Conservation (phyloP, 2,888 invertebrate species). For the Steinernema scapterisci region DNA sequence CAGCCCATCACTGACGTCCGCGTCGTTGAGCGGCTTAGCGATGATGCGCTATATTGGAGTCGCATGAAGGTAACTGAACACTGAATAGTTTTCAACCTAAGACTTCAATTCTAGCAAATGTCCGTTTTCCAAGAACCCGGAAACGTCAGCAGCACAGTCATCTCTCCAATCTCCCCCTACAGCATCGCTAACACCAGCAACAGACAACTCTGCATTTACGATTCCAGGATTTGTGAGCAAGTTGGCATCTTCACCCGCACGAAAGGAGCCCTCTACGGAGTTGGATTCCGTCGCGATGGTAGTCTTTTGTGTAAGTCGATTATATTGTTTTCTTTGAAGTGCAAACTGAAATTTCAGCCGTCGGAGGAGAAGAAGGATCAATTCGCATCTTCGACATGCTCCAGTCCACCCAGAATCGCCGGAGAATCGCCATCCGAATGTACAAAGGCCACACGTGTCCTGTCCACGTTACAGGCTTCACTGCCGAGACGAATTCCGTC, state of each 20-base stretch:
- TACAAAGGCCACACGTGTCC: slow-evolving; percentile 79
- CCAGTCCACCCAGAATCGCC: slow-evolving; percentile 74
- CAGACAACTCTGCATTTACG: slow-evolving; percentile 43
- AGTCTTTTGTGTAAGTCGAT: slow-evolving; percentile 66
- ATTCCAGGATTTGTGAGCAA: slow-evolving; percentile 54
- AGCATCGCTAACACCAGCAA: slow-evolving; percentile 91
- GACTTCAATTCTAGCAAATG: slow-evolving; percentile 55
- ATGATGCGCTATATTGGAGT: slow-evolving; percentile 86
- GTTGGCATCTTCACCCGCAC: slow-evolving; percentile 67
- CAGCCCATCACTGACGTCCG: slow-evolving; percentile 37
- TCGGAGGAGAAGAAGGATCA: slow-evolving; percentile 85
- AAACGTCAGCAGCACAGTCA: slow-evolving; percentile 86
- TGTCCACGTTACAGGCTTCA: slow-evolving; percentile 43
- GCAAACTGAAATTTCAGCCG: slow-evolving; percentile 69
- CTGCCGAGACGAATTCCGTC: slow-evolving; percentile 20
- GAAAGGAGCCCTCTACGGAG: slow-evolving; percentile 68
- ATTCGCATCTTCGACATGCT: slow-evolving; percentile 87
- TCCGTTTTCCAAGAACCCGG: slow-evolving; percentile 80
- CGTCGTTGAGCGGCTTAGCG: slow-evolving; percentile 73
- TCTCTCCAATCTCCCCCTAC: slow-evolving; percentile 85
- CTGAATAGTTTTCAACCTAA: no score
- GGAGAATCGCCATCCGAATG: slow-evolving; percentile 74
- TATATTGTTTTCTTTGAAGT: not conserved
- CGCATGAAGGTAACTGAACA: slow-evolving; percentile 82
- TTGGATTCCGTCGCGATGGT: slow-evolving; percentile 68